These are phyloP conservation scores for Euspilapteryx auroguttella DNA, from an alignment of 2,888 invertebrate species.

Conservation along the genomic window DNA sequence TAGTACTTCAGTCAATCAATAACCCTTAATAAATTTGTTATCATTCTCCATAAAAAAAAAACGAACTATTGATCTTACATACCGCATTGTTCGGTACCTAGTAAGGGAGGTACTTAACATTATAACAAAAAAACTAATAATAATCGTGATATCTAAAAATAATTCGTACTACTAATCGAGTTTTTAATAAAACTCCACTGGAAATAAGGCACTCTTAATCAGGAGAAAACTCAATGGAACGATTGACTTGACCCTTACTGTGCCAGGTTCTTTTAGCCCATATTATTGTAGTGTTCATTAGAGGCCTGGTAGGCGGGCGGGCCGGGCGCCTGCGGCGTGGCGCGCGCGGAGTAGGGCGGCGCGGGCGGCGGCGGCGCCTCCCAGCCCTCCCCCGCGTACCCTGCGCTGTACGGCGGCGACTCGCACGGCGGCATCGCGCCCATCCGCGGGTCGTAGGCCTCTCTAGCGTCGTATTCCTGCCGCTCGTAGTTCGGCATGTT, in stretches of 20 bases:
- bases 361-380: constrained; percentile 40
- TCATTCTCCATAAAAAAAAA: too few relatives aligned
- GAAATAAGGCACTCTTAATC: constrained; percentile 2
- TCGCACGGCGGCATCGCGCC: constrained; percentile 25
- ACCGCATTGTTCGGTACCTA: too few relatives aligned
- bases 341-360: constrained; percentile 36
- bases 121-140: too few relatives aligned
- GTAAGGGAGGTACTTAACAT: too few relatives aligned
- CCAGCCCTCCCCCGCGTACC: constrained; percentile 24
- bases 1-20: too few relatives aligned
- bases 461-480: constrained; percentile 20
- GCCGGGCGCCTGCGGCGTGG: constrained; percentile 46
- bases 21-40: too few relatives aligned
- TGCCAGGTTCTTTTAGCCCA: constrained; percentile 9
- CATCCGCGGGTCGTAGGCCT: constrained; percentile 19
- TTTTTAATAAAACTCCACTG: background rate
- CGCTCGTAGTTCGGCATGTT: constrained; percentile 17
- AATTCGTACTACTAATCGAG: too few relatives aligned
- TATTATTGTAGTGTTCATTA: constrained; percentile 26
- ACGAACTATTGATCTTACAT: too few relatives aligned
- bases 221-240: too few relatives aligned
- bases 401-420: constrained; percentile 17
- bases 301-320: constrained; percentile 43
- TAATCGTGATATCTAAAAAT: too few relatives aligned
- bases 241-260: too few relatives aligned